Percentiles rank a stretch among this genome's conserved stretches.
These are phyloP conservation scores for Caenorhabditis uteleia DNA, from an alignment of 2,888 invertebrate species.

Conservation along the genomic window DNA sequence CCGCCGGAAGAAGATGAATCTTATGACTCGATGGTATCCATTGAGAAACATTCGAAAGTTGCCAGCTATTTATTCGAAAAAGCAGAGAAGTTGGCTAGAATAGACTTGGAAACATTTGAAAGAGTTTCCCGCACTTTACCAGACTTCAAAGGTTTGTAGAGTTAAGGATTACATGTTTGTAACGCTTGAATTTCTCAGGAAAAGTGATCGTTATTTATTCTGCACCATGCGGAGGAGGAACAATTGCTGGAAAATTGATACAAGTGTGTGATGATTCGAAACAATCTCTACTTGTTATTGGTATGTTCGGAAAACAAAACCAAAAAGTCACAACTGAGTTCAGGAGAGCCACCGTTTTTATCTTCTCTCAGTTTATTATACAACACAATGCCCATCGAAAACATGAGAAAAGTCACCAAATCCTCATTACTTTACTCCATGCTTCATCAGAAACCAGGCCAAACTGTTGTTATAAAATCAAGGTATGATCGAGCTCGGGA, in stretches of 20 bases:
- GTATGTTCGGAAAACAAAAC: too few species aligned
- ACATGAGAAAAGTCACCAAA: slow-evolving; percentile 22
- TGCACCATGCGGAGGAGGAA: slow-evolving; percentile 31
- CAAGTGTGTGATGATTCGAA: slow-evolving; percentile 39
- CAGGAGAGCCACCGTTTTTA: slow-evolving; percentile 41
- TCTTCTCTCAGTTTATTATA: slow-evolving; percentile 21
- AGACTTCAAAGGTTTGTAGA: slow-evolving; percentile 6
- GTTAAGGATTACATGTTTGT: background rate
- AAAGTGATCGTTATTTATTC: slow-evolving; percentile 31
- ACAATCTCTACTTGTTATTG: slow-evolving; percentile 21
- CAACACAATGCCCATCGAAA: slow-evolving; percentile 37
- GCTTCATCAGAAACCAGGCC: slow-evolving; percentile 35
- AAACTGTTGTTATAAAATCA: slow-evolving; percentile 37
- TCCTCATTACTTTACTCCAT: slow-evolving; percentile 23
- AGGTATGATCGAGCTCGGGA: background rate
- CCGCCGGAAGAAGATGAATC: slow-evolving; percentile 12
- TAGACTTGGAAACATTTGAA: slow-evolving; percentile 30
- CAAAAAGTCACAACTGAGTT: slow-evolving; percentile 2
- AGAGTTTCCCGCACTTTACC: slow-evolving; percentile 14
- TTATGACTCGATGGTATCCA: slow-evolving; percentile 14
- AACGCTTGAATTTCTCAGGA: background rate
- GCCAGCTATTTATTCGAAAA: slow-evolving; percentile 25
- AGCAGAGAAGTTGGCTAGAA: slow-evolving; percentile 40
- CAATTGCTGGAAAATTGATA: slow-evolving; percentile 24
- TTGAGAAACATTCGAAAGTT: slow-evolving; percentile 28